Evolutionary conservation across 2,797 vertebrate species (phyloP).

Genomic region (Crax fasciolata): DNA sequence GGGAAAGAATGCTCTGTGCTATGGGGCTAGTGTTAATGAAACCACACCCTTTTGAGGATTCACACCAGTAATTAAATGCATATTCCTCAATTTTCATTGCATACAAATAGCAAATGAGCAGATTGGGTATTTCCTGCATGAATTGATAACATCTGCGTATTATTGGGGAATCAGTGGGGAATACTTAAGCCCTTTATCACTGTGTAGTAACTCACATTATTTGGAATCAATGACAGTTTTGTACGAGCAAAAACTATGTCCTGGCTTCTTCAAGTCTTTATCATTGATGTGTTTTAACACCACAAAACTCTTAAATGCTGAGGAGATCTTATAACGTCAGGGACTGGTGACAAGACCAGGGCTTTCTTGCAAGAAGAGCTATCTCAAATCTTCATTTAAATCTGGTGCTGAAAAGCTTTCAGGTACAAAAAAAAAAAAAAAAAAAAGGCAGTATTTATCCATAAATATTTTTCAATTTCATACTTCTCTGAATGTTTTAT

Average conservation of each 20-base stretch:
- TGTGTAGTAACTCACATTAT: background rate
- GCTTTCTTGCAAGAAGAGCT: background rate
- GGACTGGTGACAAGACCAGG: background rate
- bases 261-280: background rate
- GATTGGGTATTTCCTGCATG: conserved; percentile 11
- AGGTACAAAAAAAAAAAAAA: background rate
- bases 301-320: background rate
- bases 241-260: background rate
- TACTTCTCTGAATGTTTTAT: background rate
- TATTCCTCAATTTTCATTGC: background rate
- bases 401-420: background rate
- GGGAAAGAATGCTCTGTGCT: background rate
- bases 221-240: conserved; percentile 11
- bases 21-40: background rate
- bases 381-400: background rate
- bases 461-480: background rate
- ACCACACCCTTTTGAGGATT: background rate
- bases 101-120: background rate
- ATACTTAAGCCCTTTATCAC: background rate
- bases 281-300: background rate
- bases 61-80: background rate
- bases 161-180: background rate
- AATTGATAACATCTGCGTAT: conserved; percentile 12
- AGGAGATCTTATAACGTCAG: background rate
- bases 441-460: background rate